A percentile compares a stretch with the other conserved stretches of the same genome.
phyloP scores from a whole-genome alignment of 2,888 invertebrate genomes.

The Stegana nigrithorax region DNA sequence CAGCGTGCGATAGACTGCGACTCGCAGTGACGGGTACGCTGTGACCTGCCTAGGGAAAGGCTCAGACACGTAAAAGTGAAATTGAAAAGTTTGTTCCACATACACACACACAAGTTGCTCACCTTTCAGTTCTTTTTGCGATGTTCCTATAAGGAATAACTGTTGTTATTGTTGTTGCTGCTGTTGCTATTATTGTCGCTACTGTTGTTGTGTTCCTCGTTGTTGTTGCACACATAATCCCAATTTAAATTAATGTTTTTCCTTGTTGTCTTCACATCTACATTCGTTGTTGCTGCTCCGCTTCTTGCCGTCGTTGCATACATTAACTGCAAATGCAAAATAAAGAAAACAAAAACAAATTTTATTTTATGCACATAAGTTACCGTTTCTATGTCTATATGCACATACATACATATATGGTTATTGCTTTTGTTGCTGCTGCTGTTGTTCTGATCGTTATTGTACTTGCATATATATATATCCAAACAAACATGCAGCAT shows the following conservation, averaged over 20 bases:
- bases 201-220: slow-evolving; percentile 17
- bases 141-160: slow-evolving; percentile 37
- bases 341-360: slow-evolving; percentile 16
- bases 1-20: not conserved
- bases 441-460: not conserved
- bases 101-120: not conserved
- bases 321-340: slow-evolving; percentile 25
- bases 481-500: not conserved
- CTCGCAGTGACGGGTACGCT: not conserved
- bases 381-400: not conserved
- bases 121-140: slow-evolving; percentile 42
- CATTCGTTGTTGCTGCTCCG: not conserved
- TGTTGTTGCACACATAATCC: slow-evolving; percentile 56
- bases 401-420: not conserved
- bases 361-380: too few relatives aligned
- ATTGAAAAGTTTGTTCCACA: slow-evolving; percentile 11
- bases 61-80: slow-evolving; percentile 15
- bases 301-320: slow-evolving; percentile 26
- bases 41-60: not conserved
- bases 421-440: not conserved
- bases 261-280: slow-evolving; percentile 1
- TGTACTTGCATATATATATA: too few relatives aligned
- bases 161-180: slow-evolving; percentile 15
- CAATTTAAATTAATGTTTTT: slow-evolving; percentile 51
- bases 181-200: slow-evolving; percentile 26